Conservation (phyloP, 2,888 invertebrate species). For the Parapristionchus giblindavisi region DNA sequence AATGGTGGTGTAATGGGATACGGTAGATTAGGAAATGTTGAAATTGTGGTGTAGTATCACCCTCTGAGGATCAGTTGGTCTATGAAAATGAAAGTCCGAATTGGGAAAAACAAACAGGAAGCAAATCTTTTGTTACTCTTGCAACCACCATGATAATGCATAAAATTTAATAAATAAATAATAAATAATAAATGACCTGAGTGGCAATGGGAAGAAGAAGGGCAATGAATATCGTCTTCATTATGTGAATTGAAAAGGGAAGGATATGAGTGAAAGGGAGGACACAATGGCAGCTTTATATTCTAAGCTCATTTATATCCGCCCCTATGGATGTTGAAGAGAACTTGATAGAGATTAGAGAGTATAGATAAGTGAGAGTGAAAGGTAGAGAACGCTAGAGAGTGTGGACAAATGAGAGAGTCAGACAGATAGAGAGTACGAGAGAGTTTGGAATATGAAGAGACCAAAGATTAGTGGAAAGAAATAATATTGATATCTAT, state of each 20-base stretch:
- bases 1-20: too few species aligned
- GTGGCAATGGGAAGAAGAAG: slow-evolving; percentile 21
- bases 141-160: too few species aligned
- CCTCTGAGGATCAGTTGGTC: neutral
- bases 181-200: slow-evolving; percentile 4
- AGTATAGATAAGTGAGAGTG: neutral
- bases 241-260: neutral
- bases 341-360: neutral
- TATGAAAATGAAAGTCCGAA: neutral
- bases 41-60: too few species aligned
- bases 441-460: neutral
- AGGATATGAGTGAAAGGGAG: neutral
- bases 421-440: neutral
- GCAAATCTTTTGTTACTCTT: neutral
- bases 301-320: too few species aligned
- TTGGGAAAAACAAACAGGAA: neutral
- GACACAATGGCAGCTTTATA: slow-evolving; percentile 10
- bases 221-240: slow-evolving; percentile 23
- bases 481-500: neutral
- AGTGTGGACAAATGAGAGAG: neutral
- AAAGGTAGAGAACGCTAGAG: neutral
- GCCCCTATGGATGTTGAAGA: too few species aligned
- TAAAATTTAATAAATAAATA: too few species aligned
- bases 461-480: neutral
- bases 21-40: too few species aligned